Evolutionary conservation across 2,113 vertebrate genomes (phyloP).

Genomic region (Ceyx melanurus): DNA sequence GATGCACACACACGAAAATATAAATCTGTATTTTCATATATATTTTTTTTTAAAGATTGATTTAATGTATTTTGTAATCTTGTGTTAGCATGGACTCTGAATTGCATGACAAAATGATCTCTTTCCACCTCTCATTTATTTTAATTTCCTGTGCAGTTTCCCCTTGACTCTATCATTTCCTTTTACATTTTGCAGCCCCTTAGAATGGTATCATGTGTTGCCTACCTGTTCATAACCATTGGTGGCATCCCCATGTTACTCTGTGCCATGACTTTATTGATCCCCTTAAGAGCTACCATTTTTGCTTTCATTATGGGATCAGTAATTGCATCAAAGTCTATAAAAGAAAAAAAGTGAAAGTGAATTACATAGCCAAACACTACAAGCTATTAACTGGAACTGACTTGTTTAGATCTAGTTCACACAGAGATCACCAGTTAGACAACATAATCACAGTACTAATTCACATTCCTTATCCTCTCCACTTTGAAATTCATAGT

Average conservation of each 20-base stretch:
- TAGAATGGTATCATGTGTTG: not conserved
- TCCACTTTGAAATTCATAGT: not conserved
- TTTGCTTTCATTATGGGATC: conserved; percentile 99
- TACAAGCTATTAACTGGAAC: not conserved
- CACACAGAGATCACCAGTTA: not conserved
- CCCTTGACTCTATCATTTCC: not conserved
- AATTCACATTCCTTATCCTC: not conserved
- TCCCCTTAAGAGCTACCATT: conserved; percentile 97
- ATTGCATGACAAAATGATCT: not conserved
- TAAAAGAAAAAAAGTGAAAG: conserved; percentile 18
- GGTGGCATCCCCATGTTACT: conserved; percentile 87
- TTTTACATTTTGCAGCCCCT: not conserved
- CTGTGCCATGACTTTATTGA: conserved; percentile 98
- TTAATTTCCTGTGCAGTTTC: not conserved
- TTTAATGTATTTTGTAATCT: not conserved
- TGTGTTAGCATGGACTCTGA: not conserved
- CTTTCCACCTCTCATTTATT: not conserved
- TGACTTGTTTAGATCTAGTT: not conserved
- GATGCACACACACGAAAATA: not conserved
- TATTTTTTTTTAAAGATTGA: too few relatives aligned
- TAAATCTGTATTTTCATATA: not conserved
- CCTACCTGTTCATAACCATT: conserved; percentile 92
- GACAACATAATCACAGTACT: not conserved
- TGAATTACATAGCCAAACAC: not conserved
- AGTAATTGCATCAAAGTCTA: conserved; percentile 93